phyloP scores from a whole-genome alignment of 2,113 vertebrate genomes.

The Ariopsis seemanni region DNA sequence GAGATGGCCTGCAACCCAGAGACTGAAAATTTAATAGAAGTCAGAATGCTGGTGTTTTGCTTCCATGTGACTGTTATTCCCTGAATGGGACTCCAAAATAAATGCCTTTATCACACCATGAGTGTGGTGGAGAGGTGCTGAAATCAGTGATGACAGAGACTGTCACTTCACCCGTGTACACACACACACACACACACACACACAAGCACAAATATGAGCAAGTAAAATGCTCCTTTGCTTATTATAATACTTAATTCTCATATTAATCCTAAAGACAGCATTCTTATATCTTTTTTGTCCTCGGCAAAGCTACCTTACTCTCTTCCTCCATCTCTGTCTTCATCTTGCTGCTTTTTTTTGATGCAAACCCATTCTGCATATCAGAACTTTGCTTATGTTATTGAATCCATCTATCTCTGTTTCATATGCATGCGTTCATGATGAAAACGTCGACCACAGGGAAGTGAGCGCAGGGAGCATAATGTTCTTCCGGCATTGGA shows the following conservation, averaged over 20 bases:
- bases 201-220: not conserved
- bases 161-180: constrained; percentile 24
- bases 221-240: not conserved
- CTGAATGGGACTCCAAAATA: constrained; percentile 46
- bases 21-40: constrained; percentile 47
- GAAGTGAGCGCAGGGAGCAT: constrained; percentile 28
- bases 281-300: constrained; percentile 24
- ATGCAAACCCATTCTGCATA: constrained; percentile 35
- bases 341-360: not conserved
- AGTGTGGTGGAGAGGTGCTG: constrained; percentile 35
- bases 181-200: constrained; percentile 19
- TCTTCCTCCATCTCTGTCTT: not conserved
- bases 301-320: not conserved
- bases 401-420: constrained; percentile 55
- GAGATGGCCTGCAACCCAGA: constrained; percentile 35
- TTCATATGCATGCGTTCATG: constrained; percentile 32
- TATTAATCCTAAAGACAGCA: not conserved
- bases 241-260: not conserved
- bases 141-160: constrained; percentile 41
- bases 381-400: constrained; percentile 45
- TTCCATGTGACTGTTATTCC: constrained; percentile 47
- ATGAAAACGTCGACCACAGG: constrained; percentile 44
- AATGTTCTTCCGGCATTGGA: constrained; percentile 24
- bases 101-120: constrained; percentile 47
- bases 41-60: constrained; percentile 39